These are phyloP conservation scores for Agrypnus murinus DNA, from an alignment of 2,888 invertebrate genomes.

Conservation along the genomic window DNA sequence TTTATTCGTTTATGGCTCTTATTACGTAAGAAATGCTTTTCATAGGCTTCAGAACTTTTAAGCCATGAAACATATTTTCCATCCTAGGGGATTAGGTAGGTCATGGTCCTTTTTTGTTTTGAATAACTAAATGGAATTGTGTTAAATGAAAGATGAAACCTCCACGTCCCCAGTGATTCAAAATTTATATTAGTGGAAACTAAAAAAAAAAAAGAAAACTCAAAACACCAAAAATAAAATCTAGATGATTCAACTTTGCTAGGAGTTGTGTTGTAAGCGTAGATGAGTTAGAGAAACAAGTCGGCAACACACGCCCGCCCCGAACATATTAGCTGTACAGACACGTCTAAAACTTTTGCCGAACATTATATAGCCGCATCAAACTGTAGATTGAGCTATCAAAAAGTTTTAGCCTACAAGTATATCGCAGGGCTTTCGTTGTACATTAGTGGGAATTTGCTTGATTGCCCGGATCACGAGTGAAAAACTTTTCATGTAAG, in stretches of 20 bases:
- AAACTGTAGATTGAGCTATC: slow-evolving; percentile 61
- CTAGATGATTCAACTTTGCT: neutral
- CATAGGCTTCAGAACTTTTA: too few relatives aligned
- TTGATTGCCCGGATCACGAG: slow-evolving; percentile 63
- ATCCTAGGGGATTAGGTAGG: slow-evolving; percentile 17
- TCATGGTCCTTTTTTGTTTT: slow-evolving; percentile 24
- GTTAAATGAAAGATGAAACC: too few relatives aligned
- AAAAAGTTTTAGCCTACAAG: slow-evolving; percentile 55
- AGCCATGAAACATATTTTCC: too few relatives aligned
- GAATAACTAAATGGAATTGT: neutral
- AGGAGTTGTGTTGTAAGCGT: slow-evolving; percentile 31
- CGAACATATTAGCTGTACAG: slow-evolving; percentile 64
- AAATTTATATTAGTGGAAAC: too few relatives aligned
- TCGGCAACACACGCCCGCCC: slow-evolving; percentile 36
- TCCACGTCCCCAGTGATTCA: too few relatives aligned
- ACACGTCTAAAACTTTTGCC: slow-evolving; percentile 66
- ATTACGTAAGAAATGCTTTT: slow-evolving; percentile 23
- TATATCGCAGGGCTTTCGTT: slow-evolving; percentile 52
- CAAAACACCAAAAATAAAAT: slow-evolving; percentile 4
- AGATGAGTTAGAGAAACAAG: slow-evolving; percentile 37
- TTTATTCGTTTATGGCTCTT: slow-evolving; percentile 32
- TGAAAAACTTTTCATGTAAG: slow-evolving; percentile 59
- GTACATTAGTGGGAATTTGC: slow-evolving; percentile 65
- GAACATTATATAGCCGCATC: slow-evolving; percentile 64
- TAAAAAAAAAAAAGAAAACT: too few relatives aligned